These are phyloP conservation scores for Drosophila mercatorum DNA, from an alignment of 2,888 invertebrate species.

Conservation along the genomic window DNA sequence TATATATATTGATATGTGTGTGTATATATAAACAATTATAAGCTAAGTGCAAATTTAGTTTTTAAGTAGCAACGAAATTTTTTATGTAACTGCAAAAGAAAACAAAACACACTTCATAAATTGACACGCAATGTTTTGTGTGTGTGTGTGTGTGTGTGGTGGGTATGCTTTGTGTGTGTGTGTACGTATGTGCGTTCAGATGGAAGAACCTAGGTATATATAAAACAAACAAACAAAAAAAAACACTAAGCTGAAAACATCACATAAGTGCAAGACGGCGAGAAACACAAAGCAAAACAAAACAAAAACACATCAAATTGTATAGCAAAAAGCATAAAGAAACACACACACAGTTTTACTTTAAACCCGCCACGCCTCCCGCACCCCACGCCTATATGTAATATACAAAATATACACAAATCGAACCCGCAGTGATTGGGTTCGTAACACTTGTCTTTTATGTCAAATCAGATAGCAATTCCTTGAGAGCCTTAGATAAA, in stretches of 20 bases:
- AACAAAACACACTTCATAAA: conserved; percentile 7
- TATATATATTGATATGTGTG: not conserved
- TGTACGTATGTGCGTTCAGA: not conserved
- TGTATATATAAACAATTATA: not conserved
- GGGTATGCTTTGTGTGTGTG: not conserved
- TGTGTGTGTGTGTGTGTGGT: not conserved
- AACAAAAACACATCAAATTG: conserved; percentile 12
- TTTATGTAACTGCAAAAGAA: conserved; percentile 32
- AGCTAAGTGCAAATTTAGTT: conserved; percentile 47
- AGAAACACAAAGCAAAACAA: not conserved
- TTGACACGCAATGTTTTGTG: conserved; percentile 6
- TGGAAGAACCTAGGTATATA: not conserved
- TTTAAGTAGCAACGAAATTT: conserved; percentile 66
- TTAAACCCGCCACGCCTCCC: not conserved
- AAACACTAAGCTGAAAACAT: conserved; percentile 19
- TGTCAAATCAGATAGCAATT: conserved; percentile 31
- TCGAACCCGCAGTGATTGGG: not conserved
- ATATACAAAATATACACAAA: conserved; percentile 15
- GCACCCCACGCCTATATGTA: not conserved
- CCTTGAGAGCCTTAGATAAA: conserved; percentile 24
- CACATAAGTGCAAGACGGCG: conserved; percentile 24
- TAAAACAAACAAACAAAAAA: conserved; percentile 10
- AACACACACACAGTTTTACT: conserved; percentile 6
- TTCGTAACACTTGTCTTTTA: conserved; percentile 11
- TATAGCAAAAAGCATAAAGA: conserved; percentile 17